Evolutionary conservation across 1,140 invertebrate species (phyloP).

Genomic region (Belonocnema kinseyi): DNA sequence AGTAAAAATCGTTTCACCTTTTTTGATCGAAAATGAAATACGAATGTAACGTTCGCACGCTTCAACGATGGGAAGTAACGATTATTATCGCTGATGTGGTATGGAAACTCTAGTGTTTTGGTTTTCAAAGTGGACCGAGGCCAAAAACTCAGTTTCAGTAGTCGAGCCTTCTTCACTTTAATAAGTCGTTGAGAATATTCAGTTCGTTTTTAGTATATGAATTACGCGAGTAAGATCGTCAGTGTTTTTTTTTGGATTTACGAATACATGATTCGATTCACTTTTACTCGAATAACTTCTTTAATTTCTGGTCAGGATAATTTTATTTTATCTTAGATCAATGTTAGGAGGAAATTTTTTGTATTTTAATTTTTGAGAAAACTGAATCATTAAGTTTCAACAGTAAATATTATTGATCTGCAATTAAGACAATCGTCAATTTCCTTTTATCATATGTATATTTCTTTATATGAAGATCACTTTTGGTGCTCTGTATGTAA

Average conservation of each 20-base stretch:
- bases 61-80: slow-evolving; percentile 13
- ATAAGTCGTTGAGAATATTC: slow-evolving; percentile 25
- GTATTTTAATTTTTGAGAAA: too few relatives aligned
- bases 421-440: too few relatives aligned
- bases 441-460: too few relatives aligned
- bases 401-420: too few relatives aligned
- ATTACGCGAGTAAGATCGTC: slow-evolving; percentile 20
- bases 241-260: slow-evolving; percentile 5
- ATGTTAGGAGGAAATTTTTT: too few relatives aligned
- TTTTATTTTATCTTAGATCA: background rate
- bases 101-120: slow-evolving; percentile 20
- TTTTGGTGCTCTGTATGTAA: too few relatives aligned
- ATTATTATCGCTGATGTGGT: slow-evolving; percentile 1
- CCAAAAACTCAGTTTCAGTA: slow-evolving; percentile 1
- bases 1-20: background rate
- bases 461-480: too few relatives aligned
- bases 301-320: background rate
- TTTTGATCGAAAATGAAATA: slow-evolving; percentile 31
- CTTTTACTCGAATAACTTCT: slow-evolving; percentile 9
- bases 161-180: background rate
- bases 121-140: slow-evolving; percentile 16
- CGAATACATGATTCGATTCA: slow-evolving; percentile 7
- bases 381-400: too few relatives aligned
- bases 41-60: slow-evolving; percentile 9
- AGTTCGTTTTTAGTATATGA: slow-evolving; percentile 4